Conservation (phyloP, 1,140 invertebrate species). For the Drosophila persimilis region DNA sequence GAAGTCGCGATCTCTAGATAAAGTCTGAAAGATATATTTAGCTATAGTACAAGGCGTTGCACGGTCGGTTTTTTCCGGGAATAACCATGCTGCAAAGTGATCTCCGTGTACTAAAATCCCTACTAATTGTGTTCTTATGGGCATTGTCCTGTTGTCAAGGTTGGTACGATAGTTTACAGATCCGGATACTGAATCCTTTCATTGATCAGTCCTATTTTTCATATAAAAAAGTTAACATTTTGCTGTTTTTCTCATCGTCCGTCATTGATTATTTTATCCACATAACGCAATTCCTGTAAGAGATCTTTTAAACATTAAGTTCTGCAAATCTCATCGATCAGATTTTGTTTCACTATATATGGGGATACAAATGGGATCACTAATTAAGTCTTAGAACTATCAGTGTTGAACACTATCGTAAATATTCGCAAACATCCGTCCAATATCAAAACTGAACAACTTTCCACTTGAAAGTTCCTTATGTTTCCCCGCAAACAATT, state of each 20-base stretch:
- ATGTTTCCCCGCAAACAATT: not conserved
- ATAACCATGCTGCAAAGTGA: slow-evolving; percentile 44
- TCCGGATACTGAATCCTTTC: no score
- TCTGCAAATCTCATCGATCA: no score
- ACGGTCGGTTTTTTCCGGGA: not conserved
- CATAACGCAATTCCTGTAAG: no score
- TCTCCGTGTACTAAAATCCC: slow-evolving; percentile 25
- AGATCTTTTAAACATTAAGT: no score
- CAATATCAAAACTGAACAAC: not conserved
- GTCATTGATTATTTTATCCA: no score
- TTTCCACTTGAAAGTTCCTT: slow-evolving; percentile 14
- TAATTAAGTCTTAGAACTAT: not conserved
- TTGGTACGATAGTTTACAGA: slow-evolving; percentile 32
- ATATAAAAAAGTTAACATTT: no score
- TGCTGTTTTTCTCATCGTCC: no score
- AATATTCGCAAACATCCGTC: slow-evolving; percentile 7
- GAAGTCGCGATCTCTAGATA: slow-evolving; percentile 40
- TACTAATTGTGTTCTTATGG: slow-evolving; percentile 31
- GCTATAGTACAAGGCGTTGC: no score
- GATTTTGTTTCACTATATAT: not conserved
- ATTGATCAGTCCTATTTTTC: not conserved
- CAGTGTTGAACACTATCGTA: no score
- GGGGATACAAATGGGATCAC: slow-evolving; percentile 4
- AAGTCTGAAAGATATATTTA: slow-evolving; percentile 4
- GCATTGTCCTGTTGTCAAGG: slow-evolving; percentile 41